Percentiles rank a stretch among this genome's conserved stretches.
These are phyloP conservation scores for Oncorhynchus nerka DNA, from an alignment of 2,113 vertebrate genomes.

Conservation along the genomic window DNA sequence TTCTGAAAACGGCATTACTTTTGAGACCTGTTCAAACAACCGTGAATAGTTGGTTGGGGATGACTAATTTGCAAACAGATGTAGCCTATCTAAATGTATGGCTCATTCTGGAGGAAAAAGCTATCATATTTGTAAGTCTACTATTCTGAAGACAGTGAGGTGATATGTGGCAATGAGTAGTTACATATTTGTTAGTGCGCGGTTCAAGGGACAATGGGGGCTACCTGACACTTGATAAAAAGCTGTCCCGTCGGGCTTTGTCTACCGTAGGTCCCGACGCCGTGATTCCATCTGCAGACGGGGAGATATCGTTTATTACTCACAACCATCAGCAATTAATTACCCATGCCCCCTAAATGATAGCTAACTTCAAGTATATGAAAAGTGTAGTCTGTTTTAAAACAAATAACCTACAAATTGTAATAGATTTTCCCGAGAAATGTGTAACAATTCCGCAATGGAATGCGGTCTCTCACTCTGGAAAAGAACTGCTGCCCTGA, in stretches of 20 bases:
- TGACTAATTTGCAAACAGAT: too few relatives aligned
- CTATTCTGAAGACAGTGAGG: too few relatives aligned
- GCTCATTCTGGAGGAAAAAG: neutral
- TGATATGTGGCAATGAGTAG: too few relatives aligned
- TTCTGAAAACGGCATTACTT: too few relatives aligned
- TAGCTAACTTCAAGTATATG: neutral
- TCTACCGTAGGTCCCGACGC: slow-evolving; percentile 49
- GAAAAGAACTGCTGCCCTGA: neutral
- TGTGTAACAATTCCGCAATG: neutral
- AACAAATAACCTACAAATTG: neutral
- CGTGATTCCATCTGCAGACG: slow-evolving; percentile 68
- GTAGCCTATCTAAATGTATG: too few relatives aligned
- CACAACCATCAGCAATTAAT: neutral
- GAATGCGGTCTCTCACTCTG: neutral
- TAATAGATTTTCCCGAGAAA: neutral
- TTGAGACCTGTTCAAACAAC: too few relatives aligned
- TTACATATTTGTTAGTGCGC: too few relatives aligned
- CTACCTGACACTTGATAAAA: slow-evolving; percentile 38
- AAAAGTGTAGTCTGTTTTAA: neutral
- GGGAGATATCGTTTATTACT: slow-evolving; percentile 2
- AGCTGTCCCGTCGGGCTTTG: slow-evolving; percentile 38
- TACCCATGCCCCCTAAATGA: neutral
- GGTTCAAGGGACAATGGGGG: neutral
- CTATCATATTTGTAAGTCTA: neutral
- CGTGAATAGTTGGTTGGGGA: too few relatives aligned